Percentiles rank a stretch among this genome's conserved stretches.
phyloP scores from a whole-genome alignment of 2,113 vertebrate genomes.

The Cryptotis parvus region DNA sequence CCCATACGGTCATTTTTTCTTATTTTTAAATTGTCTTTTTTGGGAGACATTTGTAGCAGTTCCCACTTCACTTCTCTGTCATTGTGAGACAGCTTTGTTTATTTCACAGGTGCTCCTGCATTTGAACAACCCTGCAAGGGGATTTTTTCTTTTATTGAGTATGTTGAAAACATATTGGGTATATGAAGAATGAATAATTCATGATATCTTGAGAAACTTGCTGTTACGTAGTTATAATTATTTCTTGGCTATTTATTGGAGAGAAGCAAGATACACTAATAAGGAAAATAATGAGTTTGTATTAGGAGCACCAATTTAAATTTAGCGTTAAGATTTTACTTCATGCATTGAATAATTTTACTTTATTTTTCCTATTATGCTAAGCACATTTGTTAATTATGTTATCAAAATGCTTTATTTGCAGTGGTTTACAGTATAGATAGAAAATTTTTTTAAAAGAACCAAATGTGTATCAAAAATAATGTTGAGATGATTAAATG shows the following conservation, averaged over 20 bases:
- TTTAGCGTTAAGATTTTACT: background rate
- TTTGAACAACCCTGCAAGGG: background rate
- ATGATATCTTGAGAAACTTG: background rate
- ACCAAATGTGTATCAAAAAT: background rate
- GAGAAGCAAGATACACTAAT: background rate
- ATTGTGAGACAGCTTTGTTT: background rate
- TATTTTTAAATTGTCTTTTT: background rate
- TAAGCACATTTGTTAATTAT: background rate
- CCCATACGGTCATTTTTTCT: background rate
- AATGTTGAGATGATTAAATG: background rate
- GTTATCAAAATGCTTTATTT: background rate
- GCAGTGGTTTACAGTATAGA: background rate
- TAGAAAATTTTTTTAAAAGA: background rate
- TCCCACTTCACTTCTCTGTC: background rate
- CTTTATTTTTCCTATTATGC: background rate
- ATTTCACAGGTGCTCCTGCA: background rate
- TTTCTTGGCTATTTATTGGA: background rate
- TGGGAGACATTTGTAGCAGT: background rate
- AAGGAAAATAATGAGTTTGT: background rate
- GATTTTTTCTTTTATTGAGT: background rate
- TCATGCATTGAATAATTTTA: background rate
- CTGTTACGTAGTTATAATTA: background rate
- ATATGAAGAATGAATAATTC: too few relatives aligned
- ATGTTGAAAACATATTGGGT: background rate
- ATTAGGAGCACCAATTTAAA: background rate